Evolutionary conservation across 2,113 vertebrate genomes (phyloP).

Genomic region (Equus quagga): DNA sequence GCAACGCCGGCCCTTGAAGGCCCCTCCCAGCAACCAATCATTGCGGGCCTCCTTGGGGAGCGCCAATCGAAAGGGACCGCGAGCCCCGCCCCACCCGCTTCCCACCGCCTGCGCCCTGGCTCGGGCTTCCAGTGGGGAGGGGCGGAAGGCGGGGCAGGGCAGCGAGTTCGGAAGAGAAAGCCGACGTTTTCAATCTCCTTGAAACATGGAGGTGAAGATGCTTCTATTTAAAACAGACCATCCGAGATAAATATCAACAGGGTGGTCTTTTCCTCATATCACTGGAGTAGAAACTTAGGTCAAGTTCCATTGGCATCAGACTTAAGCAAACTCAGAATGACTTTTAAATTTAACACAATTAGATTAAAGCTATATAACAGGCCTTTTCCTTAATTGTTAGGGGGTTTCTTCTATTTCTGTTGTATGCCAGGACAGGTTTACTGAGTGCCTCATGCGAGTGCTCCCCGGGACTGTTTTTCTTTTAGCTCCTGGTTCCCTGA

Average conservation of each 20-base stretch:
- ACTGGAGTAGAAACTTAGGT: background rate
- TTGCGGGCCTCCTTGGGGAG: background rate
- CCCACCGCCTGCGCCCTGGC: accelerated
- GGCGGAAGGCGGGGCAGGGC: accelerated
- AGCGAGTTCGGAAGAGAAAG: accelerated
- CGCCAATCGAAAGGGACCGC: no score
- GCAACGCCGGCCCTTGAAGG: accelerated
- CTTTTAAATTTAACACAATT: background rate
- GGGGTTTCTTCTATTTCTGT: background rate
- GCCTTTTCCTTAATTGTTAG: background rate
- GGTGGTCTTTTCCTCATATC: background rate
- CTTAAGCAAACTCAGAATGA: background rate
- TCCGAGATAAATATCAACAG: background rate
- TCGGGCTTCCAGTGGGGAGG: accelerated
- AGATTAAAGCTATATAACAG: background rate
- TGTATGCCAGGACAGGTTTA: background rate
- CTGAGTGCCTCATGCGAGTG: background rate
- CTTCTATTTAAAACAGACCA: background rate
- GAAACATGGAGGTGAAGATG: background rate
- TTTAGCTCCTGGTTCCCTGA: background rate
- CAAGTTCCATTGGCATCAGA: background rate
- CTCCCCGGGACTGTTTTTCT: background rate
- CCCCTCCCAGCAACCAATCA: slow-evolving; percentile 41
- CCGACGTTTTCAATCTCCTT: background rate
- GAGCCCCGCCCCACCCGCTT: no score